Evolutionary conservation across 2,113 vertebrate genomes (phyloP).

Genomic region (Callipepla squamata): DNA sequence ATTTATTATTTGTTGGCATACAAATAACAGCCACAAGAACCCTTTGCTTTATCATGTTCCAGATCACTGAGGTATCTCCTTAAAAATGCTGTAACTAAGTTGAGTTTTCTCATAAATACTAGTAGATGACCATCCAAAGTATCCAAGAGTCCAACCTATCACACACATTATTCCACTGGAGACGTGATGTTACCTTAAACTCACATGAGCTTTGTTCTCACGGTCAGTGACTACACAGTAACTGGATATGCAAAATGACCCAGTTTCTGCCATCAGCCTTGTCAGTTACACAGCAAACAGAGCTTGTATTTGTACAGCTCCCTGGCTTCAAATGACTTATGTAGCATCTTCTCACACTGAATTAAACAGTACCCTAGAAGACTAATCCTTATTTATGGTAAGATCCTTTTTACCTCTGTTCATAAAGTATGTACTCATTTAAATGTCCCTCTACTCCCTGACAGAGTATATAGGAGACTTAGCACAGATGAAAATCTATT

Average conservation of each 20-base stretch:
- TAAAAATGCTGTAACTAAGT: neutral
- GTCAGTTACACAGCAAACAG: neutral
- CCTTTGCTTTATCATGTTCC: neutral
- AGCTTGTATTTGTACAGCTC: conserved; percentile 19
- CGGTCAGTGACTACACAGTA: neutral
- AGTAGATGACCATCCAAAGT: neutral
- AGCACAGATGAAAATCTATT: conserved; percentile 25
- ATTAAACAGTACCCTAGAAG: conserved; percentile 35
- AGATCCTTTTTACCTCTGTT: conserved; percentile 38
- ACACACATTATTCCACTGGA: neutral
- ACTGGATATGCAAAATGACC: neutral
- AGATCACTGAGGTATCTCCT: neutral
- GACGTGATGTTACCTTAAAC: neutral
- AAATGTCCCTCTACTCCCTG: conserved; percentile 23
- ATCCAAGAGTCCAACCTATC: neutral
- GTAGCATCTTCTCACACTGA: conserved; percentile 23
- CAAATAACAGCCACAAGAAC: neutral
- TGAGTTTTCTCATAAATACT: neutral
- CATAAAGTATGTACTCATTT: conserved; percentile 26
- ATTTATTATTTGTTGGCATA: neutral
- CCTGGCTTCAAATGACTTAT: conserved; percentile 3
- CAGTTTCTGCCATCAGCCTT: neutral
- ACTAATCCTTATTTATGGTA: conserved; percentile 64
- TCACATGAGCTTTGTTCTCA: neutral
- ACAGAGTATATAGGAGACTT: conserved; percentile 5